Evolutionary conservation across 2,113 vertebrate species (phyloP).

Genomic region (Megaceryle maxima): DNA sequence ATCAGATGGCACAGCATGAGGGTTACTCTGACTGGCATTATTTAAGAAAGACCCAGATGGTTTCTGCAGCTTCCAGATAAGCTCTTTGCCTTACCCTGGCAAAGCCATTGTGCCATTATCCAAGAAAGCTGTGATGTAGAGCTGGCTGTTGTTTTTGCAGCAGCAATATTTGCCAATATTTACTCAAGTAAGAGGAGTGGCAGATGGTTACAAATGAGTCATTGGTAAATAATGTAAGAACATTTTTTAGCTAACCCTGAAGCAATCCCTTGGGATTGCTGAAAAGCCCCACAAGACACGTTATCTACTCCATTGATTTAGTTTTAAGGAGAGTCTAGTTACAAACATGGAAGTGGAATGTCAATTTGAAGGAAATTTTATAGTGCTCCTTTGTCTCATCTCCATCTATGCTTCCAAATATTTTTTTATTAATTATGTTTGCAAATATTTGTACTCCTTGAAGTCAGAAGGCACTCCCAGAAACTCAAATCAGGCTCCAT

Average conservation of each 20-base stretch:
- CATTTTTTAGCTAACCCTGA: background rate
- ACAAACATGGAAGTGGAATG: background rate
- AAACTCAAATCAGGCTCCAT: background rate
- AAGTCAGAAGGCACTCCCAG: background rate
- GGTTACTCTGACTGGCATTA: background rate
- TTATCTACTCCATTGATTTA: accelerated
- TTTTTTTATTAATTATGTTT: background rate
- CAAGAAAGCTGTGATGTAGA: constrained; percentile 12
- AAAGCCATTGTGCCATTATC: background rate
- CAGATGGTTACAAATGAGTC: constrained; percentile 48
- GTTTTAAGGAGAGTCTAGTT: background rate
- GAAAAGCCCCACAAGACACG: background rate
- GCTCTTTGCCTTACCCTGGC: background rate
- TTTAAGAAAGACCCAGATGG: background rate
- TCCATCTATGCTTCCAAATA: background rate
- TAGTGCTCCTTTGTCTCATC: background rate
- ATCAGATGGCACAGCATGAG: background rate
- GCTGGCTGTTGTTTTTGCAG: constrained; percentile 9
- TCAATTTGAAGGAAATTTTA: background rate
- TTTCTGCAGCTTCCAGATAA: background rate
- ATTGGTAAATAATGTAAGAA: constrained; percentile 29
- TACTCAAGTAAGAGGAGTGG: constrained; percentile 45
- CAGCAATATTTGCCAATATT: constrained; percentile 41
- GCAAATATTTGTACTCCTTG: background rate
- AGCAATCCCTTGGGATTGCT: background rate